These are phyloP conservation scores for Corythornis madagascariensis DNA, from an alignment of 2,113 vertebrate genomes.

Conservation along the genomic window DNA sequence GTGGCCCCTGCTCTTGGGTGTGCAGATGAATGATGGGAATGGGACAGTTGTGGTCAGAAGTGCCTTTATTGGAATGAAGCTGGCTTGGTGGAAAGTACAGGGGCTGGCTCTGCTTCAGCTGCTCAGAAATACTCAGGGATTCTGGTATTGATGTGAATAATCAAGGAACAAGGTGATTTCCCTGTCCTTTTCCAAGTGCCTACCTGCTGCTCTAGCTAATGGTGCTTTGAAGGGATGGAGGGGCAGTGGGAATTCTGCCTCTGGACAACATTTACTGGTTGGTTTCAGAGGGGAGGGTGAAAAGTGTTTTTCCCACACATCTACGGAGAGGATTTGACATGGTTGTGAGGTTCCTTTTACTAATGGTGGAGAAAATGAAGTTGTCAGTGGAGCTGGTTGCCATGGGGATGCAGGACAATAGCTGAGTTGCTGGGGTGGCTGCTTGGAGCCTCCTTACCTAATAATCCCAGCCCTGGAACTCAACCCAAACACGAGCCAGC, in stretches of 20 bases:
- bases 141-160: background rate
- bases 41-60: background rate
- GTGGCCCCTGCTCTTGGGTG: background rate
- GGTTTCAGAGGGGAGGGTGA: background rate
- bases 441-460: accelerated
- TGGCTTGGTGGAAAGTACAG: background rate
- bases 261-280: background rate
- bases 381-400: background rate
- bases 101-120: background rate
- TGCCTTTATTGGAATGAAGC: background rate
- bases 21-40: background rate
- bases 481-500: too few species aligned
- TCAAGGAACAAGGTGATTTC: accelerated
- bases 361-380: background rate
- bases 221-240: background rate
- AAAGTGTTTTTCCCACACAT: background rate
- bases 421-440: background rate
- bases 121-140: background rate
- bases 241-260: background rate
- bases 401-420: conserved; percentile 22
- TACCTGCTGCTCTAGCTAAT: background rate
- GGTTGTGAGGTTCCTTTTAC: background rate
- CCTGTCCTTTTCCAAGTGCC: background rate
- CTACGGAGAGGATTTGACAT: background rate
- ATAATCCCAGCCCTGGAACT: too few species aligned